Evolutionary conservation across 1,140 invertebrate genomes (phyloP).

Genomic region (Agrypnia vestita): DNA sequence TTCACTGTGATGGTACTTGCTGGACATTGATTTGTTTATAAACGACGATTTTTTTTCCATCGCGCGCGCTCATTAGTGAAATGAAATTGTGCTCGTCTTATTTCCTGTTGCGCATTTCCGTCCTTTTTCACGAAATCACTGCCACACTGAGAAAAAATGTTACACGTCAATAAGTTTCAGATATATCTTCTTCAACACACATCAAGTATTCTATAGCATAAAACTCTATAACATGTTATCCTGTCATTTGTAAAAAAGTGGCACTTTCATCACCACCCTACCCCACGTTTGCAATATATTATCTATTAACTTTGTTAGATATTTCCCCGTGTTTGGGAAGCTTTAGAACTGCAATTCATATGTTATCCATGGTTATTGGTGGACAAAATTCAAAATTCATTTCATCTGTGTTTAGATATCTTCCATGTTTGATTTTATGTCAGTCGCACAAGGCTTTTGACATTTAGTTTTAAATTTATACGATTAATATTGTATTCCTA

Average conservation of each 20-base stretch:
- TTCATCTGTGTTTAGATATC: constrained; percentile 44
- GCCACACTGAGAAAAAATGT: too few relatives aligned
- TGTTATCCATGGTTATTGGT: constrained; percentile 38
- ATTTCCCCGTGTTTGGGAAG: neutral
- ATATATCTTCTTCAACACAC: too few relatives aligned
- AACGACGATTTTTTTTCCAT: too few relatives aligned
- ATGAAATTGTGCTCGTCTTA: too few relatives aligned
- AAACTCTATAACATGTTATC: neutral
- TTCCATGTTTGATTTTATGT: constrained; percentile 56
- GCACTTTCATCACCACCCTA: neutral
- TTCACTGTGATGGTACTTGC: too few relatives aligned
- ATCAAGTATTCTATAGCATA: neutral
- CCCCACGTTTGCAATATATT: neutral
- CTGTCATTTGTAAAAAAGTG: neutral
- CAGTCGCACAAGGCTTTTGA: constrained; percentile 49
- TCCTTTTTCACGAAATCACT: too few relatives aligned
- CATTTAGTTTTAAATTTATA: constrained; percentile 39
- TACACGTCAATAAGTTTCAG: too few relatives aligned
- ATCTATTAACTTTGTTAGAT: neutral
- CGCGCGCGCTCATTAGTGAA: too few relatives aligned
- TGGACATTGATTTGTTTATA: too few relatives aligned
- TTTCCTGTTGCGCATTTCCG: too few relatives aligned
- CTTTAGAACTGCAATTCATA: neutral
- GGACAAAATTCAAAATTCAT: constrained; percentile 54
- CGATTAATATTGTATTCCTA: constrained; percentile 25